A percentile compares a stretch with the other conserved stretches of the same genome.
Conservation (phyloP, 35 echinoderm and acorn worm species). For the Heliocidaris erythrogramma region DNA sequence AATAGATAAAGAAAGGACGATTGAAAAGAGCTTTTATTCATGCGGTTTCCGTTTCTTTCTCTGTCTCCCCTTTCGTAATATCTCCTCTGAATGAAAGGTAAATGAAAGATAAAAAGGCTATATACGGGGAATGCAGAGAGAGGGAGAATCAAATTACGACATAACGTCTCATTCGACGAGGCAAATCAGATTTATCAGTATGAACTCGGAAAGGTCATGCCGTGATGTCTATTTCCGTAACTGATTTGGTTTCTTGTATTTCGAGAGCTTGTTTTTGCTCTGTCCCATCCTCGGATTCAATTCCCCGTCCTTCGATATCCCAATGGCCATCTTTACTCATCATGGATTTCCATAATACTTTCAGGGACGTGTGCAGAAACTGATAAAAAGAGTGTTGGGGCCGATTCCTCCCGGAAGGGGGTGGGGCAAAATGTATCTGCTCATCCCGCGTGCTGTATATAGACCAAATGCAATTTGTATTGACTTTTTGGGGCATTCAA, state of each 20-base stretch:
- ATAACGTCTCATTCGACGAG: background rate
- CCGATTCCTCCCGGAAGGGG: no score
- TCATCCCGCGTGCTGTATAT: no score
- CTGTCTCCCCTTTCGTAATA: background rate
- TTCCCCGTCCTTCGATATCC: background rate
- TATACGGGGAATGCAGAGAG: background rate
- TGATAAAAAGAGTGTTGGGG: no score
- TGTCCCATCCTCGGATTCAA: background rate
- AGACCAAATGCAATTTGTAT: no score
- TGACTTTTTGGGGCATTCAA: no score
- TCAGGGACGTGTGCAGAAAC: no score
- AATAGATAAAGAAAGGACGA: background rate
- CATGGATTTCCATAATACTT: background rate
- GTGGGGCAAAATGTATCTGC: no score
- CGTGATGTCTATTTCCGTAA: background rate
- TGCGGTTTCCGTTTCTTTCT: background rate
- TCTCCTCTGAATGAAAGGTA: background rate
- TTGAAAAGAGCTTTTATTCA: background rate
- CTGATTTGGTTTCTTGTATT: background rate
- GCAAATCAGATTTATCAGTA: background rate
- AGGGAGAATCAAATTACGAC: background rate
- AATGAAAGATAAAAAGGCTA: background rate
- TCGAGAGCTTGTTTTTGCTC: background rate
- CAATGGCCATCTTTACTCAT: background rate
- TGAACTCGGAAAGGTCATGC: background rate